These are phyloP conservation scores for Lysandra coridon DNA, from an alignment of 2,888 invertebrate species.

Conservation along the genomic window DNA sequence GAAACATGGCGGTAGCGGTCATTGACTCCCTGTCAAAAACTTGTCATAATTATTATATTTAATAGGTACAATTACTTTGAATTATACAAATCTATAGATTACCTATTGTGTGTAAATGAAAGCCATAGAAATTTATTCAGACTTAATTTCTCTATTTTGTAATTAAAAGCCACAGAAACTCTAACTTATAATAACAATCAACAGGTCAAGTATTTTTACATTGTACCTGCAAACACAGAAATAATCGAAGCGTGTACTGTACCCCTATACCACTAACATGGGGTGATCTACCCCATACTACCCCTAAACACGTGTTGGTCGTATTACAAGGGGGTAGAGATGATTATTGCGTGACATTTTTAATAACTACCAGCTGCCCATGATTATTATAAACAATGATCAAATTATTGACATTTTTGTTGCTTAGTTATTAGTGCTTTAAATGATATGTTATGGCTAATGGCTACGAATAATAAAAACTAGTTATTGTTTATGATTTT, in stretches of 20 bases:
- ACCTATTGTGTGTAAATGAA: too few species aligned
- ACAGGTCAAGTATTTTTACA: conserved; percentile 10
- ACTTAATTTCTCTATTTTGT: not conserved
- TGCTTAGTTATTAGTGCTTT: not conserved
- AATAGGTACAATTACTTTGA: too few species aligned
- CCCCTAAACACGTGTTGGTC: conserved; percentile 41
- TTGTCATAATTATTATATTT: too few species aligned
- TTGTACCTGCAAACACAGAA: conserved; percentile 3
- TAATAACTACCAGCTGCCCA: conserved; percentile 39
- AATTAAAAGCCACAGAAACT: not conserved
- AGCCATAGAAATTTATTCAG: not conserved
- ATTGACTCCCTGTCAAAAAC: too few species aligned
- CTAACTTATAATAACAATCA: not conserved
- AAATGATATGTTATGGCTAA: not conserved
- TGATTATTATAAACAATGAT: conserved; percentile 39
- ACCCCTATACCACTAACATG: not conserved
- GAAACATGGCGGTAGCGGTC: too few species aligned
- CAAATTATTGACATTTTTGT: conserved; percentile 32
- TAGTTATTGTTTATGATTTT: too few species aligned
- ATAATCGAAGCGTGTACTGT: not conserved
- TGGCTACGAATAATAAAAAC: too few species aligned
- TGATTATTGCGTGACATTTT: conserved; percentile 31
- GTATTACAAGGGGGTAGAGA: conserved; percentile 34
- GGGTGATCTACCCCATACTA: conserved; percentile 2
- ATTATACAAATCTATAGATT: too few species aligned